phyloP scores from a whole-genome alignment of 2,888 invertebrate species.

The Chelonus formosanus region DNA sequence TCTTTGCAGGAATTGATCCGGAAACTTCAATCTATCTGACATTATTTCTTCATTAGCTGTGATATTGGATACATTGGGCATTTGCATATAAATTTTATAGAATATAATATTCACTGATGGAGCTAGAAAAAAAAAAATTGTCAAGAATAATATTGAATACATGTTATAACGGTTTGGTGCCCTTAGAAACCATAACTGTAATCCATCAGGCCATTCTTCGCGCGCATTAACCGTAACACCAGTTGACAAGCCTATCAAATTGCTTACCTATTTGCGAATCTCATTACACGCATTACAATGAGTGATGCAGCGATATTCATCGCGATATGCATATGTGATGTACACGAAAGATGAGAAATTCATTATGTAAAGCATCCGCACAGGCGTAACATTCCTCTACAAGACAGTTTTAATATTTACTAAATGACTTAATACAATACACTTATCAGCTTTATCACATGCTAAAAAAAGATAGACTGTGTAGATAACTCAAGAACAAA shows the following conservation, averaged over 20 bases:
- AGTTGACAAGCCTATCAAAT: constrained; percentile 58
- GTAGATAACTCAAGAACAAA: no score
- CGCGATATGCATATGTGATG: constrained; percentile 41
- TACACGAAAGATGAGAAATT: constrained; percentile 5
- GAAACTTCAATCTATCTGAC: no score
- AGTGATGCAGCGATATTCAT: constrained; percentile 50
- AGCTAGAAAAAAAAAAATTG: constrained; percentile 7
- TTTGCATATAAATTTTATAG: neutral
- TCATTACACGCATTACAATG: constrained; percentile 56
- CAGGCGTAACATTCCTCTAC: neutral
- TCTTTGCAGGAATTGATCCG: neutral
- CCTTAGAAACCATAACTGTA: constrained; percentile 48
- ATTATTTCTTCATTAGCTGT: neutral
- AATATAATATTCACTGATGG: constrained; percentile 6
- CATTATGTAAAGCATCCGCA: constrained; percentile 4
- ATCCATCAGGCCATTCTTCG: constrained; percentile 50
- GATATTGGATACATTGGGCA: constrained; percentile 1
- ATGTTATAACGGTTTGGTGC: constrained; percentile 32
- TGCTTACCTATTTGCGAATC: constrained; percentile 55
- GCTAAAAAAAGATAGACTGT: neutral
- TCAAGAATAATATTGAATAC: constrained; percentile 15
- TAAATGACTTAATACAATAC: no score
- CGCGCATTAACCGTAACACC: constrained; percentile 52
- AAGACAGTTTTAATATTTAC: constrained; percentile 2
- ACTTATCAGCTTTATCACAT: neutral